These are phyloP conservation scores for Xyrichtys novacula DNA, from an alignment of 2,797 vertebrate species.

Conservation along the genomic window DNA sequence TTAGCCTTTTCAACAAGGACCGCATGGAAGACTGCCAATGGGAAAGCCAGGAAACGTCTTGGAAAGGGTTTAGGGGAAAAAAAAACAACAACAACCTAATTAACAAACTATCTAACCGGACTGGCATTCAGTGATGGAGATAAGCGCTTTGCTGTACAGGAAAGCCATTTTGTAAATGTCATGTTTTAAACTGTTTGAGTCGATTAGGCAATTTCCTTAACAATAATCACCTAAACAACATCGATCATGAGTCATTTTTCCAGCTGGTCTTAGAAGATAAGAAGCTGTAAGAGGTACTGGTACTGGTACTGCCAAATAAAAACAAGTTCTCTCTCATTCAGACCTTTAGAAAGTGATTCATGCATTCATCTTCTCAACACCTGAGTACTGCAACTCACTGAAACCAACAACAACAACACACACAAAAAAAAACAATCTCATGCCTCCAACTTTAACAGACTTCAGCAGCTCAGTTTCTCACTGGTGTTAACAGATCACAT, in stretches of 20 bases:
- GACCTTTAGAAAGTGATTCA: too few relatives aligned
- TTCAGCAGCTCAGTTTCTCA: too few relatives aligned
- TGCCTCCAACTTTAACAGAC: too few relatives aligned
- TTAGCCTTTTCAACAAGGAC: slow-evolving; percentile 64
- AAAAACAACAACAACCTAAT: slow-evolving; percentile 29
- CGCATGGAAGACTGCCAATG: slow-evolving; percentile 52
- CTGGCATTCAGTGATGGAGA: slow-evolving; percentile 53
- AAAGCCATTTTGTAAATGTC: slow-evolving; percentile 55
- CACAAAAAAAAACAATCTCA: too few relatives aligned
- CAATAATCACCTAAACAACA: slow-evolving; percentile 20
- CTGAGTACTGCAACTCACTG: too few relatives aligned
- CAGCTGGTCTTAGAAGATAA: slow-evolving; percentile 19
- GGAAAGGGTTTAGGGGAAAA: slow-evolving; percentile 58
- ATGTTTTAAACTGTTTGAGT: slow-evolving; percentile 39
- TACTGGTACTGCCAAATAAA: too few relatives aligned
- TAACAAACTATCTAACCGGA: slow-evolving; percentile 51
- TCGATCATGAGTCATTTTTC: slow-evolving; percentile 13
- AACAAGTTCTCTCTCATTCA: too few relatives aligned
- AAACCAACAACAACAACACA: too few relatives aligned
- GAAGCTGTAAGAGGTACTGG: slow-evolving; percentile 9
- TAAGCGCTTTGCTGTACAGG: slow-evolving; percentile 61
- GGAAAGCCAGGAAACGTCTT: slow-evolving; percentile 59
- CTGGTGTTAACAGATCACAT: too few relatives aligned
- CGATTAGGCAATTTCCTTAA: slow-evolving; percentile 44
- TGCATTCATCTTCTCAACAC: too few relatives aligned